Conservation (phyloP, 2,113 vertebrate species). For the Grantiella picta region DNA sequence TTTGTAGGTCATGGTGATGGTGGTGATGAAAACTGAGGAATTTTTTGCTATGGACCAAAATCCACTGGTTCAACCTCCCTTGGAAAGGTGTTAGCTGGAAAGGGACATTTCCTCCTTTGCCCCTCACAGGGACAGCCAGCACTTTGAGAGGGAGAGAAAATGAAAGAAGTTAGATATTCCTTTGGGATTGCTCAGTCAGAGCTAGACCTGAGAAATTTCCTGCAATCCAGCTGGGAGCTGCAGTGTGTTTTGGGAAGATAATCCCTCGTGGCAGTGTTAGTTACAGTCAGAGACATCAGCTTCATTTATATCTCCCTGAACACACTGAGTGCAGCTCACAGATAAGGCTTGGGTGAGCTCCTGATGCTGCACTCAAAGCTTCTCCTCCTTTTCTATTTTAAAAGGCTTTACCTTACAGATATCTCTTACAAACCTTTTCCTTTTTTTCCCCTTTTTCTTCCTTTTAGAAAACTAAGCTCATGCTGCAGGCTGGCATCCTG, state of each 20-base stretch:
- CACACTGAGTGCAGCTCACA: neutral
- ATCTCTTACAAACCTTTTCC: neutral
- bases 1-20: neutral
- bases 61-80: neutral
- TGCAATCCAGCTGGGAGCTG: neutral
- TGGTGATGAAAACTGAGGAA: neutral
- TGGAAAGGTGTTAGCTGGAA: neutral
- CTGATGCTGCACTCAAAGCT: neutral
- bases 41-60: neutral
- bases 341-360: neutral
- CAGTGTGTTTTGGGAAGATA: neutral
- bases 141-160: neutral
- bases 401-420: neutral
- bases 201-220: neutral
- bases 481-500: neutral
- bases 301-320: neutral
- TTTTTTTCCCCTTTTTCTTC: no score
- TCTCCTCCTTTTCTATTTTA: neutral
- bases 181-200: neutral
- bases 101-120: neutral
- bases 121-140: fast-evolving
- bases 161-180: fast-evolving
- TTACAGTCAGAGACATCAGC: neutral
- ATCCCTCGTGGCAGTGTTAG: neutral
- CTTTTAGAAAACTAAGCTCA: neutral